These are phyloP conservation scores for Drosophila nr. medialis DNA, from an alignment of 2,888 invertebrate genomes.

Conservation along the genomic window DNA sequence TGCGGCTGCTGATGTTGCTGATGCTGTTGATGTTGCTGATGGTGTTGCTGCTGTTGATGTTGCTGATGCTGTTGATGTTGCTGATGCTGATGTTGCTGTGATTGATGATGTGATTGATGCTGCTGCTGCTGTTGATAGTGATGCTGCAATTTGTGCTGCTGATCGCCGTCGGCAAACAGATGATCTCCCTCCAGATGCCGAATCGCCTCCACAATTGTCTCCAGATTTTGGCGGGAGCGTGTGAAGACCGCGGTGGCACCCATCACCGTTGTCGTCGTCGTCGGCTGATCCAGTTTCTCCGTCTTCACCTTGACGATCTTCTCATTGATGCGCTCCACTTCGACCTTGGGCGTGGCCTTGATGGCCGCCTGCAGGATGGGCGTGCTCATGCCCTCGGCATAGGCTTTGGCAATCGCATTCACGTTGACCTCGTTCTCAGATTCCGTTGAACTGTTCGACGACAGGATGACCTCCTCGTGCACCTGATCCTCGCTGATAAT, in stretches of 20 bases:
- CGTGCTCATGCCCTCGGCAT: slow-evolving; percentile 81
- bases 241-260: slow-evolving; percentile 80
- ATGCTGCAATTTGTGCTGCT: slow-evolving; percentile 71
- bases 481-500: slow-evolving; percentile 84
- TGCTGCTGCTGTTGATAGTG: slow-evolving; percentile 72
- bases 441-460: slow-evolving; percentile 82
- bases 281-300: slow-evolving; percentile 81
- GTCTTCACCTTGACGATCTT: slow-evolving; percentile 84
- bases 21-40: slow-evolving; percentile 31
- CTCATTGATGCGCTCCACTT: slow-evolving; percentile 88
- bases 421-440: slow-evolving; percentile 82
- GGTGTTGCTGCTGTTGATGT: slow-evolving; percentile 51
- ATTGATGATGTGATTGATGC: slow-evolving; percentile 39
- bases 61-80: slow-evolving; percentile 39
- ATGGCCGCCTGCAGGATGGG: slow-evolving; percentile 92
- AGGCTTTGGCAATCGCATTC: slow-evolving; percentile 82
- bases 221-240: slow-evolving; percentile 95
- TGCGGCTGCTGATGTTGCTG: slow-evolving; percentile 68
- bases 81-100: slow-evolving; percentile 28
- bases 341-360: slow-evolving; percentile 94
- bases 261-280: slow-evolving; percentile 51
- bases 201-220: slow-evolving; percentile 99
- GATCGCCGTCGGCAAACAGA: slow-evolving; percentile 90
- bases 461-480: slow-evolving; percentile 84
- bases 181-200: slow-evolving; percentile 98